These are phyloP conservation scores for Drosophila fulvimacula DNA, from an alignment of 2,888 invertebrate species.

Conservation along the genomic window DNA sequence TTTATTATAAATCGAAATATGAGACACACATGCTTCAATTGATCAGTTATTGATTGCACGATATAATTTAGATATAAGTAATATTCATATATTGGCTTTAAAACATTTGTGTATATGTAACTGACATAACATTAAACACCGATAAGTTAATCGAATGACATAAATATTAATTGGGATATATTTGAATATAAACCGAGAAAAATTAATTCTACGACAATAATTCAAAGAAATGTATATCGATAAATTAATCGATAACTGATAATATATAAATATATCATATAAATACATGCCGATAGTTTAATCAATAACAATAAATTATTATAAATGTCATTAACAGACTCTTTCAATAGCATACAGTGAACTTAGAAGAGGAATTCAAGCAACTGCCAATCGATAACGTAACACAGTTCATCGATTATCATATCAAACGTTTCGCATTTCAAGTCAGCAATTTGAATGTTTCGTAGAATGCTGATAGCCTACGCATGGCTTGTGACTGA, in stretches of 20 bases:
- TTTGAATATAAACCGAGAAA: too few relatives aligned
- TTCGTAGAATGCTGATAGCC: background rate
- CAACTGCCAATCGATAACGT: background rate
- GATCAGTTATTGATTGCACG: background rate
- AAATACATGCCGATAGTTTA: background rate
- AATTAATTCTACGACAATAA: too few relatives aligned
- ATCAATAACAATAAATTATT: background rate
- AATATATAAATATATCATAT: too few relatives aligned
- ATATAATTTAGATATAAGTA: too few relatives aligned
- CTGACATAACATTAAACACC: too few relatives aligned
- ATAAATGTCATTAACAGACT: background rate
- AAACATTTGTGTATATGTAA: too few relatives aligned
- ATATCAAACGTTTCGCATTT: constrained; percentile 4
- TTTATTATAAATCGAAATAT: too few relatives aligned
- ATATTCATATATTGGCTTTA: too few relatives aligned
- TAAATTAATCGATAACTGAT: background rate
- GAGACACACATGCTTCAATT: background rate
- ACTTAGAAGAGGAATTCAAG: background rate
- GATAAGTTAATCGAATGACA: background rate
- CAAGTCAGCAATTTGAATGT: background rate
- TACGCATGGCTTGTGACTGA: constrained; percentile 29
- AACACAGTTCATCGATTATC: background rate
- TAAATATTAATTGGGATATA: too few relatives aligned
- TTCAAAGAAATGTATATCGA: too few relatives aligned
- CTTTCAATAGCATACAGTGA: background rate